Base-by-base conservation (phyloP, 1,140 invertebrate genomes). In the Orius laevigatus region DNA sequence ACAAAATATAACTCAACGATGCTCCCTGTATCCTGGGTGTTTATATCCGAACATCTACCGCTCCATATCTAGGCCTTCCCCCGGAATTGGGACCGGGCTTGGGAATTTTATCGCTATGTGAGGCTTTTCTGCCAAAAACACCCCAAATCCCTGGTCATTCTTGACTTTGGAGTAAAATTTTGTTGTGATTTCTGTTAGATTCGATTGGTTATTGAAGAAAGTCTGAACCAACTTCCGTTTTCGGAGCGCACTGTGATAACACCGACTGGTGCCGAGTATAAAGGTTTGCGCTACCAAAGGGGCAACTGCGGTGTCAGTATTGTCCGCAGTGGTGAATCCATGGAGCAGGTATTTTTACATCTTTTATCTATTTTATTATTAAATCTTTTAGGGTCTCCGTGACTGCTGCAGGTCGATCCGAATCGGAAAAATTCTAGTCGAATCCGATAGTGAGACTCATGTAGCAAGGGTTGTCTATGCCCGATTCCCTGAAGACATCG, bases 261-360 rank as follows among this genome's bases (percentile, higher is more conserved):
- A 20, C 95, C 95, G 2, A 97, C 93, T 11, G 88, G 79, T 55
- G 82, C 81, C 44, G 68, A 75, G 12, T 98, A 97, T 62, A 73
- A 89, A 60, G 95, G 95, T 2, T 67, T 98, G 0, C 84, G 85
- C 57, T 97, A 92, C 68, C 79, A 87, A 48, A 87, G 91, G 57
- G 93, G 94, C 25, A 98, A 97, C 64, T 98, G 94, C 70, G 95
- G 94, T 8, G 94, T 98, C n/a, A 93, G 89, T 35, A 76, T 81
- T 55, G 76, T 81, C 45, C 59, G 80, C 53, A 76, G 72, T 63
- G 93, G 94, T 40, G 95, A 98, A 66, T 92, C 93, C 14, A 99
- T 98, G 95, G 95, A 99, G 64, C 84, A 89, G 66, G 79, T 79
- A 65, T 50, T 41, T 3, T 43, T 43, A 43, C 11, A 39, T 12